Evolutionary conservation across 2,888 invertebrate species (phyloP).

Genomic region (Rhagophthalmus giganteus): DNA sequence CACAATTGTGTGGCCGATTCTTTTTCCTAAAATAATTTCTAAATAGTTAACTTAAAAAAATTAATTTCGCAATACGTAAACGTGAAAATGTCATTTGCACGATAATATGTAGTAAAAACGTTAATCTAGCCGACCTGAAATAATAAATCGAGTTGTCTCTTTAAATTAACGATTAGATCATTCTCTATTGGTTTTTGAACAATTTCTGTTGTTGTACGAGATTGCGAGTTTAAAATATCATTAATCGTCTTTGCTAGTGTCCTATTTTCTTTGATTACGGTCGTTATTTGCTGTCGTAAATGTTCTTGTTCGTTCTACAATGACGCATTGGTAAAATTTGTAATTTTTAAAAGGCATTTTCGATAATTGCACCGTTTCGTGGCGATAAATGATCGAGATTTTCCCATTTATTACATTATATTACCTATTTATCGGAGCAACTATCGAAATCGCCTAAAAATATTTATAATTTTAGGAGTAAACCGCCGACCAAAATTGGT

Average conservation of each 20-base stretch:
- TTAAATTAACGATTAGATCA: conserved; percentile 50
- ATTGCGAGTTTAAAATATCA: conserved; percentile 29
- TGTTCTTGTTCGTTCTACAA: conserved; percentile 47
- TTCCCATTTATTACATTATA: too few species aligned
- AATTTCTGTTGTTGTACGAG: conserved; percentile 21
- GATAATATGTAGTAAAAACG: too few species aligned
- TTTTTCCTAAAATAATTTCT: conserved; percentile 68
- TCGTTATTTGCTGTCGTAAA: conserved; percentile 46
- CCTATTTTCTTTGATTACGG: conserved; percentile 52
- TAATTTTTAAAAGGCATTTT: conserved; percentile 4
- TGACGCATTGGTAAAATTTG: background rate
- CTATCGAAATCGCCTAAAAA: too few species aligned
- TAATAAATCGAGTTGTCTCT: conserved; percentile 51
- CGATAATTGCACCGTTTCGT: too few species aligned
- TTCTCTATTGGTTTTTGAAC: conserved; percentile 39
- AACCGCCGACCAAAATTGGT: too few species aligned
- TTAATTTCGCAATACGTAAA: too few species aligned
- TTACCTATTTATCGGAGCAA: too few species aligned
- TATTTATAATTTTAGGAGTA: too few species aligned
- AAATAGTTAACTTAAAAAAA: too few species aligned
- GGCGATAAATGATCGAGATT: too few species aligned
- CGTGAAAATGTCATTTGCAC: too few species aligned
- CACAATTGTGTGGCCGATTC: conserved; percentile 67
- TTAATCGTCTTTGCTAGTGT: conserved; percentile 40
- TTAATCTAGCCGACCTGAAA: too few species aligned